These are phyloP conservation scores for Cataglyphis albicans DNA, from an alignment of 2,888 invertebrate genomes.

Conservation along the genomic window DNA sequence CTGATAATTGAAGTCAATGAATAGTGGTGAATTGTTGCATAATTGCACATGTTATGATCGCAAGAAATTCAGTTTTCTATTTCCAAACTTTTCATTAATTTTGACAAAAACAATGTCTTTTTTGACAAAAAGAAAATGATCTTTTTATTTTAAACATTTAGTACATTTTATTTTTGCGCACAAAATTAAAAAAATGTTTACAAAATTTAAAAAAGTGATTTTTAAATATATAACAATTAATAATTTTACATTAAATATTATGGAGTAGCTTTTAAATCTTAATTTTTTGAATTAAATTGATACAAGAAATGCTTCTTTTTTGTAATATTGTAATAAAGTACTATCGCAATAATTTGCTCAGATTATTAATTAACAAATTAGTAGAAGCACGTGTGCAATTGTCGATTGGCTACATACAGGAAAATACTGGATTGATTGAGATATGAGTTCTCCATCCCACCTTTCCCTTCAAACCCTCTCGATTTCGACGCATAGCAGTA, in stretches of 20 bases:
- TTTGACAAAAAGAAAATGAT: not conserved
- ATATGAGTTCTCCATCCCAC: constrained; percentile 68
- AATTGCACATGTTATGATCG: constrained; percentile 9
- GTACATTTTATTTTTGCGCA: not conserved
- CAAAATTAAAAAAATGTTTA: not conserved
- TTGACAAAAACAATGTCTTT: not conserved
- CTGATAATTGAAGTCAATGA: constrained; percentile 63
- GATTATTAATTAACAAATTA: constrained; percentile 79
- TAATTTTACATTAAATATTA: not conserved
- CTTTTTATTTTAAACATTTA: not conserved
- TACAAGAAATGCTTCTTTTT: not conserved
- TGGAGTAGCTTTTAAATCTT: not conserved
- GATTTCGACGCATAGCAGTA: constrained; percentile 62
- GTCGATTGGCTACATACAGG: constrained; percentile 60
- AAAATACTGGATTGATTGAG: constrained; percentile 78
- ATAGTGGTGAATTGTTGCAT: constrained; percentile 20
- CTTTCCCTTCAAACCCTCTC: not conserved
- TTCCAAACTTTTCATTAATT: not conserved
- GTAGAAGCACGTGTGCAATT: constrained; percentile 56
- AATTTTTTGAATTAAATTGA: not conserved
- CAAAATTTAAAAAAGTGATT: not conserved
- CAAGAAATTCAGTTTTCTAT: constrained; percentile 30
- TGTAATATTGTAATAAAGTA: constrained; percentile 57
- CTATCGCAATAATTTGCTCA: constrained; percentile 67
- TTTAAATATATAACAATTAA: not conserved